These are phyloP conservation scores for Bos indicus DNA, from an alignment of 2,113 vertebrate species.

Conservation along the genomic window DNA sequence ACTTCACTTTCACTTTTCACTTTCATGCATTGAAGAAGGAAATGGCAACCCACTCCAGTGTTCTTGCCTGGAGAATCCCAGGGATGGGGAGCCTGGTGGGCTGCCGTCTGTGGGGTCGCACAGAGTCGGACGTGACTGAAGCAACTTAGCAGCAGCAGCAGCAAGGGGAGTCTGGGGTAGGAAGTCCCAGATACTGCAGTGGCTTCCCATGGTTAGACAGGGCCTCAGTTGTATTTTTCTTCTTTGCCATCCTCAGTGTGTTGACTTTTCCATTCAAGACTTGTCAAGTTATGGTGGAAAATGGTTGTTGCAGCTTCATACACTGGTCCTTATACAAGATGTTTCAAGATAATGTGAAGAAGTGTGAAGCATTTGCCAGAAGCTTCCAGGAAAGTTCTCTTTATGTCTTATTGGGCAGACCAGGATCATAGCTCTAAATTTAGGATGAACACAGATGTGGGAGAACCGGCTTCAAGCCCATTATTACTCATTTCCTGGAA, in stretches of 20 bases:
- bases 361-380: background rate
- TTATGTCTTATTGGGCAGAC: background rate
- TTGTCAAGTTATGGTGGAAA: background rate
- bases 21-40: no score
- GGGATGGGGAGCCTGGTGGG: no score
- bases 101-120: no score
- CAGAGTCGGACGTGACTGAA: no score
- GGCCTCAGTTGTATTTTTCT: background rate
- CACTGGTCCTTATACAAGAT: background rate
- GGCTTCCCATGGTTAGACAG: accelerated
- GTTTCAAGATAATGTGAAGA: background rate
- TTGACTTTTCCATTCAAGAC: background rate
- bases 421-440: background rate
- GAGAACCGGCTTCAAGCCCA: background rate
- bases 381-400: background rate
- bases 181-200: background rate
- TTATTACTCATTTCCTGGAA: slow-evolving; percentile 9
- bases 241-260: background rate
- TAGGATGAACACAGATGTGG: background rate
- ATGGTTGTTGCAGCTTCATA: background rate
- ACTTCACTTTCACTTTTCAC: no score
- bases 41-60: no score
- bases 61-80: no score
- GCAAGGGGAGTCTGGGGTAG: background rate
- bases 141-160: no score